Evolutionary conservation across 2,113 vertebrate genomes (phyloP).

Genomic region (Leptocoma aspasia): DNA sequence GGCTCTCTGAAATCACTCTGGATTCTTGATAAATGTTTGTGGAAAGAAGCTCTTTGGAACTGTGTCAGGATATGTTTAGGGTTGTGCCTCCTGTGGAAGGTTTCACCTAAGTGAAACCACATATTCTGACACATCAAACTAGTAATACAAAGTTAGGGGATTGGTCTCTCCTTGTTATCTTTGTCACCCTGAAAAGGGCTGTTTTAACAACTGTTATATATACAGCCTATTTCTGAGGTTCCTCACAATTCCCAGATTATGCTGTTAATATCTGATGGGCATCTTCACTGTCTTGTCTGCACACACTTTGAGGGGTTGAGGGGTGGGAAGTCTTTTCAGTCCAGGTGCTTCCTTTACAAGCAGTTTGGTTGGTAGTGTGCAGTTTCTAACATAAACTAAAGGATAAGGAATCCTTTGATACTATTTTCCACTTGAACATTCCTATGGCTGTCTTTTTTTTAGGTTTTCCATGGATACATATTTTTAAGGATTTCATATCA

Average conservation of each 20-base stretch:
- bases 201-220: background rate
- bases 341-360: background rate
- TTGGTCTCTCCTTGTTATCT: background rate
- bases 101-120: background rate
- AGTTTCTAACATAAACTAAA: background rate
- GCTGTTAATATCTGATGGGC: background rate
- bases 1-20: background rate
- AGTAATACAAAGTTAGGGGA: background rate
- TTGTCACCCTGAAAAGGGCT: background rate
- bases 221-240: background rate
- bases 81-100: background rate
- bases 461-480: background rate
- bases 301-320: background rate
- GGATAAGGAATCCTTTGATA: background rate
- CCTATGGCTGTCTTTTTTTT: background rate
- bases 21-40: background rate
- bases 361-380: background rate
- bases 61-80: background rate
- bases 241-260: background rate
- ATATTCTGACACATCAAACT: background rate
- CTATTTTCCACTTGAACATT: background rate
- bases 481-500: background rate
- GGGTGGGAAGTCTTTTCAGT: background rate
- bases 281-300: background rate
- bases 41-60: background rate